Base-by-base conservation (phyloP, 2,797 vertebrate species). In the Myotis planiceps region DNA sequence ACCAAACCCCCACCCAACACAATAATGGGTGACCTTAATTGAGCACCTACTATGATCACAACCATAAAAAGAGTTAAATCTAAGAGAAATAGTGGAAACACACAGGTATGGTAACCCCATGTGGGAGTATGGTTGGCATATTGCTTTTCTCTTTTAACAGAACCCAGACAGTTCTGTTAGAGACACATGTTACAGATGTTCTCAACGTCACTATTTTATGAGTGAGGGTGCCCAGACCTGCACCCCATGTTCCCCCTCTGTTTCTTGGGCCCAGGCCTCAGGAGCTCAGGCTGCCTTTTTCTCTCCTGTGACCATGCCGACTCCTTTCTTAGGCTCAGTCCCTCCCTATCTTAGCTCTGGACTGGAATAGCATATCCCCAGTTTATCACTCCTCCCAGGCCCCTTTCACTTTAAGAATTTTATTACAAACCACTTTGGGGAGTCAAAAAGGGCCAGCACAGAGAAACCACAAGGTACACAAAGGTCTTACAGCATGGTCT, bases 61-160 rank as follows among this genome's bases (percentile, higher is more conserved):
- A 32, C 29, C 34, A 23, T 6, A 21, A 45, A 81, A 51, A 37
- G 3, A 32, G 39, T 29, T 10, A 27, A 60, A 1, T 37, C 42
- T 53, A 34, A 63, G 65, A 45, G 78, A 53, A 37, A 58, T 3
- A 14, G 15, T 14, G 27, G 55, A 68, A 53, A 15, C 18, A 21
- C 15, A n/a, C 7, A n/a, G 1, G 12, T 5, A 0, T 32, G 71
- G 15, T 16, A 12, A 16, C 21, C 27, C 12, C 13, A 1, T 6
- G 42, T 29, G 0, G 8, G n/a, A 12, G 23, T 63, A 9, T 13
- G 7, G 19, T 9, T 47, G 27, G 12, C 47, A 15, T 15, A 34
- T 25, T 68, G 63, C 21, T 68, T 79, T 69, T 81, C n/a, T 68
- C 42, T 90, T 82, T 88, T 78, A 39, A 14, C 34, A 74, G 63